Percentiles rank a stretch among this genome's conserved stretches.
These are phyloP conservation scores for Oasisia sp. DNA, from an alignment of 2,888 invertebrate species.

Conservation along the genomic window DNA sequence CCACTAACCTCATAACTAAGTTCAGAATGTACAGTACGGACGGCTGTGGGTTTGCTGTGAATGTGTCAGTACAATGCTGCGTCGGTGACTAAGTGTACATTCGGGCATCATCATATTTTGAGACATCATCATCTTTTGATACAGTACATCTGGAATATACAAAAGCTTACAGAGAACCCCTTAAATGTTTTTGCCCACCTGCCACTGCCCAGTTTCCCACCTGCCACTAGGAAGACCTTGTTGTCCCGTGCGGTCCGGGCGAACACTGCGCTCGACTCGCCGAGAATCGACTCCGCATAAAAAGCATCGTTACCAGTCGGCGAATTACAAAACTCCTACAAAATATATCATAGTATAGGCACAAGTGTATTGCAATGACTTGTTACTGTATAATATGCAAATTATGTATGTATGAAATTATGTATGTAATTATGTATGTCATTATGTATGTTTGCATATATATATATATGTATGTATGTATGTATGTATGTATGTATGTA, in stretches of 20 bases:
- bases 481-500: too few species aligned
- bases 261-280: constrained; percentile 79
- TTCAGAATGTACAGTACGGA: neutral
- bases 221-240: constrained; percentile 84
- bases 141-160: too few species aligned
- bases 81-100: too few species aligned
- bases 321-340: constrained; percentile 89
- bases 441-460: too few species aligned
- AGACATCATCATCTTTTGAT: too few species aligned
- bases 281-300: constrained; percentile 88
- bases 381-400: too few species aligned
- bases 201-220: constrained; percentile 39
- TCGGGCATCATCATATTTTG: too few species aligned
- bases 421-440: too few species aligned
- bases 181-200: neutral
- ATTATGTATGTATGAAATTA: too few species aligned
- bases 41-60: neutral
- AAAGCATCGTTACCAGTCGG: constrained; percentile 83
- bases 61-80: too few species aligned
- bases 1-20: neutral
- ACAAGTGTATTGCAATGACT: too few species aligned
- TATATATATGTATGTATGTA: too few species aligned
- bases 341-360: neutral
- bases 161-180: neutral
- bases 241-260: constrained; percentile 81